Conservation (phyloP, 2,113 vertebrate genomes). For the Heterotilapia buettikoferi region DNA sequence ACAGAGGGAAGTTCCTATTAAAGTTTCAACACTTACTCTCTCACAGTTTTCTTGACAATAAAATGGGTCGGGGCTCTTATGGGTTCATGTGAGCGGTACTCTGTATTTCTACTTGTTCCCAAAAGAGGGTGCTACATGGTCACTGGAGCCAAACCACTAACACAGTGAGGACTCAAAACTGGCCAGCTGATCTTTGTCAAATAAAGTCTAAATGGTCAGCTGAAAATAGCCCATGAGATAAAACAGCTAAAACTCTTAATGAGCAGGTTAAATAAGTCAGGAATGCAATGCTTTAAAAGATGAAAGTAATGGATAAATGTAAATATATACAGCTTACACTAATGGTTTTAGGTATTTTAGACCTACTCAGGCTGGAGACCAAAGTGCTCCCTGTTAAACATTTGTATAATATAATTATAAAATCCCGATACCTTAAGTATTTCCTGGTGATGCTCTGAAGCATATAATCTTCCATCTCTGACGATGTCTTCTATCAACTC, state of each 20-base stretch:
- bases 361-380: not conserved
- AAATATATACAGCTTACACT: not conserved
- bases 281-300: not conserved
- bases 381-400: not conserved
- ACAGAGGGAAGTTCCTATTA: not conserved
- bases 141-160: not conserved
- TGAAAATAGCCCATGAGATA: not conserved
- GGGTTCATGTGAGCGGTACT: not conserved
- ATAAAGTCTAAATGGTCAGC: not conserved
- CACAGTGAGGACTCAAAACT: not conserved
- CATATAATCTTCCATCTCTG: slow-evolving; percentile 93
- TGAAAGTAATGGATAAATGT: not conserved
- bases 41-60: not conserved
- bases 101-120: slow-evolving; percentile 11
- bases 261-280: not conserved
- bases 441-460: slow-evolving; percentile 98
- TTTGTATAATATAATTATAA: not conserved
- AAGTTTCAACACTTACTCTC: not conserved
- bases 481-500: slow-evolving; percentile 98
- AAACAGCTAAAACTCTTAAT: not conserved
- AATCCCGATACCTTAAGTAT: slow-evolving; percentile 84
- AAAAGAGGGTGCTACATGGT: slow-evolving; percentile 36
- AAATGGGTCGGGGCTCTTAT: not conserved
- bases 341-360: not conserved
- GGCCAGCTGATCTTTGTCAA: not conserved